Conservation (phyloP, 2,797 vertebrate genomes). For the Hybognathus amarus region DNA sequence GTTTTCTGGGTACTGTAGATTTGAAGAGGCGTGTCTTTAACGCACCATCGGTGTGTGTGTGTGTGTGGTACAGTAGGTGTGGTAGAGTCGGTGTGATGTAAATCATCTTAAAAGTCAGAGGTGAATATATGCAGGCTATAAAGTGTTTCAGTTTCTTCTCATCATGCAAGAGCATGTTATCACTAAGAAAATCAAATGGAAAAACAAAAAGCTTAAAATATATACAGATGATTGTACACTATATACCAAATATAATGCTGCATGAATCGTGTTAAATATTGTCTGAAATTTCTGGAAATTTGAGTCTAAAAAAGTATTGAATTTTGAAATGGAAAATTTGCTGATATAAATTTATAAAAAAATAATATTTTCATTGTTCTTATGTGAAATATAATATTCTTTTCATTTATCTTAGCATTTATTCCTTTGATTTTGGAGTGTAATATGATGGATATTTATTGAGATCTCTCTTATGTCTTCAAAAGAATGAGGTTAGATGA, state of each 20-base stretch:
- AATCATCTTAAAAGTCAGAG: background rate
- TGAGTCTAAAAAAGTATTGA: background rate
- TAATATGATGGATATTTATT: background rate
- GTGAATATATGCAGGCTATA: background rate
- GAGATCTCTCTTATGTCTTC: background rate
- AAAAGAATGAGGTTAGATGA: background rate
- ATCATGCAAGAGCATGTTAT: background rate
- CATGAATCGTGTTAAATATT: background rate
- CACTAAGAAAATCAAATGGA: background rate
- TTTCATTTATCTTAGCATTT: background rate
- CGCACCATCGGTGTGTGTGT: background rate
- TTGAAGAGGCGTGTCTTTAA: constrained; percentile 22
- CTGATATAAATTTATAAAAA: no score
- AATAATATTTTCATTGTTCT: background rate
- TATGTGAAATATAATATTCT: background rate
- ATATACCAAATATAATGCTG: background rate
- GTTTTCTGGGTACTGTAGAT: constrained; percentile 15
- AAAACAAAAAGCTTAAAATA: background rate
- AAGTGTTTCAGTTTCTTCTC: background rate
- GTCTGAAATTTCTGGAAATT: background rate
- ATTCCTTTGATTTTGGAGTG: background rate
- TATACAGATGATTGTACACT: background rate
- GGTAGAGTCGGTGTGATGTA: background rate
- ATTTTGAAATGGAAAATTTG: no score
- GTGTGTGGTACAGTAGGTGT: background rate